Evolutionary conservation across 2,113 vertebrate genomes (phyloP).

Genomic region (Zosterops hypoxanthus): DNA sequence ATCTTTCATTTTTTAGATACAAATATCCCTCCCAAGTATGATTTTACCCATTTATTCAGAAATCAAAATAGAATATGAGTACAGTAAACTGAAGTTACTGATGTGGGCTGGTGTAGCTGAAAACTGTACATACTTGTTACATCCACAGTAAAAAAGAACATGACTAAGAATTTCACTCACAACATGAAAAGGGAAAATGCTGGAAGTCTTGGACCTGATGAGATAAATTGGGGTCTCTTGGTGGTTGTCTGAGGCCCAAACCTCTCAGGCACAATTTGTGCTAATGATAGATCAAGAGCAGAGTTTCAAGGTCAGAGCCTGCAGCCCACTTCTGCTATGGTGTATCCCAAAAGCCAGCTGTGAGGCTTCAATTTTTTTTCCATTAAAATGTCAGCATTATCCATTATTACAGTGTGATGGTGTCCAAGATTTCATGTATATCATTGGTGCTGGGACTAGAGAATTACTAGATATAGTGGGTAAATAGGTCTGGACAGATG

Average conservation of each 20-base stretch:
- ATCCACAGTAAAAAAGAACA: background rate
- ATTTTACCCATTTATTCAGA: background rate
- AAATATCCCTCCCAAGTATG: background rate
- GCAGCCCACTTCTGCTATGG: background rate
- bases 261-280: background rate
- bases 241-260: background rate
- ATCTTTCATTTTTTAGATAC: background rate
- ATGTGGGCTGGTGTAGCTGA: background rate
- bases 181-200: background rate
- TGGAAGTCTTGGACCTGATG: background rate
- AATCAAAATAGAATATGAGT: background rate
- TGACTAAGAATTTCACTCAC: background rate
- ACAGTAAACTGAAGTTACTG: background rate
- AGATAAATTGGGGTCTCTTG: background rate
- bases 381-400: background rate
- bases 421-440: background rate
- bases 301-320: background rate
- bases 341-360: background rate
- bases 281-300: background rate
- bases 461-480: background rate
- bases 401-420: background rate
- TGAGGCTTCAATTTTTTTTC: background rate
- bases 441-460: background rate
- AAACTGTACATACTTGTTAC: background rate
- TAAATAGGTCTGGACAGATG: background rate